phyloP scores from a whole-genome alignment of 1,140 invertebrate species.

The Plectus sambesii region DNA sequence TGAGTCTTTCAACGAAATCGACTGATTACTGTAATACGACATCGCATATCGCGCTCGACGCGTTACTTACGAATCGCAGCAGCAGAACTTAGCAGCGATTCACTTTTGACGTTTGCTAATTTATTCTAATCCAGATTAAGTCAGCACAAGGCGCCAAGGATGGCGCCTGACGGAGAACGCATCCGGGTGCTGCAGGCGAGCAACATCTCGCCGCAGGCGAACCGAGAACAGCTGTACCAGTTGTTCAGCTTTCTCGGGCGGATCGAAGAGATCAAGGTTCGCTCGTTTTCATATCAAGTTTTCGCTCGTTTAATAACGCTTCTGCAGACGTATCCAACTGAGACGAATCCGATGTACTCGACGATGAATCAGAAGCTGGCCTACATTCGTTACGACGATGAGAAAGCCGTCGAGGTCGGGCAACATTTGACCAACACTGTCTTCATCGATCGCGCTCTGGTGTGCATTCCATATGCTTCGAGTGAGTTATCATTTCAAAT shows the following conservation, averaged over 20 bases:
- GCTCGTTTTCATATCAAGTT: conserved; percentile 53
- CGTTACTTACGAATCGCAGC: too few species aligned
- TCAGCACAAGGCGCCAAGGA: too few species aligned
- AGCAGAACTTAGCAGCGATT: too few species aligned
- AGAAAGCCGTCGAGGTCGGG: conserved; percentile 69
- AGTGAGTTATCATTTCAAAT: conserved; percentile 46
- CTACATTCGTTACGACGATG: conserved; percentile 88
- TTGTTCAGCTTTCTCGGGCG: conserved; percentile 90
- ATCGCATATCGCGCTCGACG: too few species aligned
- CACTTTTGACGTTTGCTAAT: too few species aligned
- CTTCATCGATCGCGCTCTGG: conserved; percentile 90
- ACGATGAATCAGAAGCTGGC: conserved; percentile 74
- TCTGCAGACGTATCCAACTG: conserved; percentile 38
- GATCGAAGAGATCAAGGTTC: conserved; percentile 86
- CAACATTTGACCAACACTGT: conserved; percentile 97
- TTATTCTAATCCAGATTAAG: too few species aligned
- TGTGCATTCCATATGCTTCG: conserved; percentile 74
- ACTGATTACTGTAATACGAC: too few species aligned
- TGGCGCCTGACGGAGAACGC: too few species aligned
- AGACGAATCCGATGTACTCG: conserved; percentile 53
- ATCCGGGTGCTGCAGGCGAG: conserved; percentile 95
- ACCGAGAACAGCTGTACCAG: conserved; percentile 94
- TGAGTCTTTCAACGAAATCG: too few species aligned
- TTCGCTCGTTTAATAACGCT: too few species aligned
- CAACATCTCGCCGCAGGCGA: conserved; percentile 94